Evolutionary conservation across 1,140 invertebrate species (phyloP), one percentile per base, ranked within the genome.

Genomic region (Anoplolepis gracilipes): DNA sequence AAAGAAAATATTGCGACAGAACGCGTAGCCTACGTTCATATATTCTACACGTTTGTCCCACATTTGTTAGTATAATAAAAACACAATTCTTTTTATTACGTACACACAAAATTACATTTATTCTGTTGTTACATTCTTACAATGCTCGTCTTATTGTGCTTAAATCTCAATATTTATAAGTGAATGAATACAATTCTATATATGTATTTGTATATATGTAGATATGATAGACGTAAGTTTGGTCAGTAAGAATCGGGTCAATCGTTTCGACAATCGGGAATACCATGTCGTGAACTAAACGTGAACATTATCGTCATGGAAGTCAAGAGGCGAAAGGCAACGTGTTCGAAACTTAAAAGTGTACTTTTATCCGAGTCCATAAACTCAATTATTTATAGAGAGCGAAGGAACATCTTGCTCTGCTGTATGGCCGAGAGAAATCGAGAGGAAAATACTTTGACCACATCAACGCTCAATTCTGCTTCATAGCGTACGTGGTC

Each of bases 301-400:
- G 73, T 7, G 7, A 76, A 33, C 46, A 46, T 49, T 75, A 75
- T 85, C 81, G 46, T 22, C 11, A 30, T 8, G 70, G 39, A 33
- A 39, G 81, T 64, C 28, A 25, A 61, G 65, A 67, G 39, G 57
- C 70, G 33, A 79, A 61, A 77, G 77, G 76, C 64, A 72, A 70
- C 67, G 55, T 84, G 76, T 87, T 91, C 77, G 76, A 84, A 82
- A 84, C 76, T 70, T 78, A 78, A 77, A 79, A 85, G 85, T 77
- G 73, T 69, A 61, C 87, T 88, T 76, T 92, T 87, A 64, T 36
- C 22, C 19, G 13, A 46, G 33, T 86, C 61, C 69, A 76, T 87
- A 88, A 88, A 84, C 36, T 91, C 84, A 62, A 87, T 92, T 88
- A 90, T 92, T 87, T 87, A 87, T 61, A 67, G 70, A 82, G 84